phyloP scores from a whole-genome alignment of 92 coral and sea anemone genomes.

The Epizoanthus illoricatus region DNA sequence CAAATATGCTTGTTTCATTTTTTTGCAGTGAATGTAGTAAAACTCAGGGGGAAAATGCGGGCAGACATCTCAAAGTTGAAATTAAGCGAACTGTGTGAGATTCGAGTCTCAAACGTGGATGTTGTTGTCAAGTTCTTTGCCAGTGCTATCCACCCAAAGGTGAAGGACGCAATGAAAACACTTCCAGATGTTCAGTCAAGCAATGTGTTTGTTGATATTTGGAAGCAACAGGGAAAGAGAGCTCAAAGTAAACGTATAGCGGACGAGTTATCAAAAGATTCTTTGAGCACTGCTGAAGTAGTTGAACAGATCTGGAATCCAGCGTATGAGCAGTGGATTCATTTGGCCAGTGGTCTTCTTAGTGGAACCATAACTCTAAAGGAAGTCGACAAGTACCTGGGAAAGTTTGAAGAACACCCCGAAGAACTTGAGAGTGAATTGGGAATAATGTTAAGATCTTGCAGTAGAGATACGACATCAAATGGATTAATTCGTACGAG shows the following conservation, averaged over 20 bases:
- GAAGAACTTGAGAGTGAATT: slow-evolving; percentile 52
- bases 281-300: slow-evolving; percentile 53
- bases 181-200: slow-evolving; percentile 49
- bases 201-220: slow-evolving; percentile 53
- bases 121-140: slow-evolving; percentile 35
- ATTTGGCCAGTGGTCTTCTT: slow-evolving; percentile 27
- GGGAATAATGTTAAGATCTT: slow-evolving; percentile 24
- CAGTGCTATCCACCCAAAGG: slow-evolving; percentile 39
- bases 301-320: slow-evolving; percentile 56
- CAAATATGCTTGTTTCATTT: too few species aligned
- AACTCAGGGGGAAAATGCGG: slow-evolving; percentile 19
- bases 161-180: slow-evolving; percentile 31
- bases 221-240: slow-evolving; percentile 55
- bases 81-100: slow-evolving; percentile 52
- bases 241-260: slow-evolving; percentile 46
- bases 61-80: slow-evolving; percentile 20
- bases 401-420: not conserved
- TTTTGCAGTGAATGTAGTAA: slow-evolving; percentile 19
- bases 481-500: slow-evolving; percentile 8
- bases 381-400: slow-evolving; percentile 61
- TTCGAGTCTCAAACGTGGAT: slow-evolving; percentile 14
- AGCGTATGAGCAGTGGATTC: slow-evolving; percentile 40
- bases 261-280: slow-evolving; percentile 24
- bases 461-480: not conserved
- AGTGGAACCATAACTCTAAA: slow-evolving; percentile 46